A percentile compares a stretch with the other conserved stretches of the same genome.
phyloP scores from a whole-genome alignment of 2,797 vertebrate genomes.

The Cyprinella venusta region DNA sequence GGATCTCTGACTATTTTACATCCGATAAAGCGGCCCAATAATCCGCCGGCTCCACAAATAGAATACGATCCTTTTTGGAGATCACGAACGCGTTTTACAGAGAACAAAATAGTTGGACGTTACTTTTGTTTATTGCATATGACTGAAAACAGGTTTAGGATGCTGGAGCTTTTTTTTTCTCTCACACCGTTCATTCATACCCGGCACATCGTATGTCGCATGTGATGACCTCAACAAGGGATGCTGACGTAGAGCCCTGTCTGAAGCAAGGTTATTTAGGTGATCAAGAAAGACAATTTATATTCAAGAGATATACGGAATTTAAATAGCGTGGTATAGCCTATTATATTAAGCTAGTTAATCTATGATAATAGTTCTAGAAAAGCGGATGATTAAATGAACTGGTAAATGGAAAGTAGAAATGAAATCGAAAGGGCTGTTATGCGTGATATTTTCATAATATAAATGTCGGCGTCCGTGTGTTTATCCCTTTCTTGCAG shows the following conservation, averaged over 20 bases:
- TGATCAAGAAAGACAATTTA: neutral
- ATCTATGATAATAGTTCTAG: neutral
- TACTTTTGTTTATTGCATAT: neutral
- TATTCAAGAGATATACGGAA: neutral
- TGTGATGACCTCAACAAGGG: slow-evolving; percentile 60
- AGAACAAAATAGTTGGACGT: neutral
- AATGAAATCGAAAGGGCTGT: neutral
- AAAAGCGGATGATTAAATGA: neutral
- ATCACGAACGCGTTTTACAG: neutral
- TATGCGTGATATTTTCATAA: neutral
- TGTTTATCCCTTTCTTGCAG: neutral
- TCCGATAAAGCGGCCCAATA: slow-evolving; percentile 28
- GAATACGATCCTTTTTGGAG: neutral
- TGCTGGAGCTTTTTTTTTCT: slow-evolving; percentile 19
- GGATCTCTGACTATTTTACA: neutral
- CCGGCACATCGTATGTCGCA: slow-evolving; percentile 40
- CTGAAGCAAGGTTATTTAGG: slow-evolving; percentile 45
- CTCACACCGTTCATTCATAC: slow-evolving; percentile 7
- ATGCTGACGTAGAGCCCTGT: slow-evolving; percentile 33
- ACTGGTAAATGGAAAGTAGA: neutral
- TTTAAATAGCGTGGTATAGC: neutral
- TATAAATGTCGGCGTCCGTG: neutral
- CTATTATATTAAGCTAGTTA: neutral
- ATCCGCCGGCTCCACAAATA: slow-evolving; percentile 41
- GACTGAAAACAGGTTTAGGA: neutral